A percentile compares a stretch with the other conserved stretches of the same genome.
These are phyloP conservation scores for Clarias laeviceps DNA, from an alignment of 2,797 vertebrate genomes.

Conservation along the genomic window DNA sequence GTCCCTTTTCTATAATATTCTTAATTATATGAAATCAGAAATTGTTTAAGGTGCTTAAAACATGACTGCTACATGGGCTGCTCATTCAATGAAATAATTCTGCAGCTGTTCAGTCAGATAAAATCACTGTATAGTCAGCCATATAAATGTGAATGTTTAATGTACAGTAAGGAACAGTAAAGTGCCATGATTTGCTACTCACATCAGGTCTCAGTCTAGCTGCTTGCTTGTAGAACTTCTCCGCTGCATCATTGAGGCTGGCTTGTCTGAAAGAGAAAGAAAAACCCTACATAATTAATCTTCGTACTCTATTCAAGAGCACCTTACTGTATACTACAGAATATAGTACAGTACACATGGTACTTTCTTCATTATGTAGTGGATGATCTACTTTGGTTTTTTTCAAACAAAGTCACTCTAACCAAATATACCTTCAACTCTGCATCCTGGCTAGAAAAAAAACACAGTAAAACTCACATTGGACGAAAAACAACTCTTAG, in stretches of 20 bases:
- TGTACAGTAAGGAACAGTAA: neutral
- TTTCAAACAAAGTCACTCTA: neutral
- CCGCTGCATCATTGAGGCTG: slow-evolving; percentile 94
- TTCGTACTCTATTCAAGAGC: neutral
- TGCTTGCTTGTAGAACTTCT: slow-evolving; percentile 93
- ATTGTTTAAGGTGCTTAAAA: neutral
- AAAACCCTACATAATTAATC: slow-evolving; percentile 58
- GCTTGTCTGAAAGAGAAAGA: slow-evolving; percentile 84
- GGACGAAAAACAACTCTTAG: neutral
- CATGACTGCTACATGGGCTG: slow-evolving; percentile 10
- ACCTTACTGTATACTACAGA: neutral
- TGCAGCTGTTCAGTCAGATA: slow-evolving; percentile 34
- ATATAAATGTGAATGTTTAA: slow-evolving; percentile 3
- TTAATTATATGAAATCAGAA: neutral
- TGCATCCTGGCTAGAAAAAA: neutral
- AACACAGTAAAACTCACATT: neutral
- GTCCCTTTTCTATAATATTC: neutral
- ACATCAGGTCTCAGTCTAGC: slow-evolving; percentile 92
- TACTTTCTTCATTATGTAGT: slow-evolving; percentile 28
- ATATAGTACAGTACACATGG: slow-evolving; percentile 10
- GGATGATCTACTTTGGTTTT: neutral
- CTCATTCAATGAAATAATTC: slow-evolving; percentile 50
- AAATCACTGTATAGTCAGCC: slow-evolving; percentile 26
- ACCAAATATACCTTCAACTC: neutral
- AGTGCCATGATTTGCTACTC: slow-evolving; percentile 73